These are phyloP conservation scores for Passer domesticus DNA, from an alignment of 2,113 vertebrate species.

Conservation along the genomic window DNA sequence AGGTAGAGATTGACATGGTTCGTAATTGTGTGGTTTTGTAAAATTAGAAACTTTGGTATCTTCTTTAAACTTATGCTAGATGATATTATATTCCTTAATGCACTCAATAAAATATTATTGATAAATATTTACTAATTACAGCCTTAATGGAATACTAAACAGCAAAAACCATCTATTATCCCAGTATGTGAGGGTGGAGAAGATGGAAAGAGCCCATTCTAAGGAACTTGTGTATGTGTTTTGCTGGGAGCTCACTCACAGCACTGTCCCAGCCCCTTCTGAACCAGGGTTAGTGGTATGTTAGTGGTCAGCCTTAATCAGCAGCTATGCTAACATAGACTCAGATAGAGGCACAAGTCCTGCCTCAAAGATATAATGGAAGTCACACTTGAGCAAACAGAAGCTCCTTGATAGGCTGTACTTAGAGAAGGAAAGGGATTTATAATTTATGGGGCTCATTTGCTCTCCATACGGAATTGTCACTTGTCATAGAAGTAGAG, in stretches of 20 bases:
- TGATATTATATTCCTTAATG: not conserved
- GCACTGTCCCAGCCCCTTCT: not conserved
- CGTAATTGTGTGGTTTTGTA: not conserved
- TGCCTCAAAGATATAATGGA: not conserved
- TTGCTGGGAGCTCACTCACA: not conserved
- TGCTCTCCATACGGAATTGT: not conserved
- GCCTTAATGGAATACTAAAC: not conserved
- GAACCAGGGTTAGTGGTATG: not conserved
- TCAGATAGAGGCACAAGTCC: not conserved
- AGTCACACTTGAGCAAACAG: not conserved
- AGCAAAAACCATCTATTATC: not conserved
- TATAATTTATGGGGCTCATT: not conserved
- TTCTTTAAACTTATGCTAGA: not conserved
- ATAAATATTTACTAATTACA: not conserved
- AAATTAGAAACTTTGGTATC: not conserved
- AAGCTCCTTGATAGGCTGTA: not conserved
- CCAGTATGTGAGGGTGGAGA: not conserved
- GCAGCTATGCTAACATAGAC: not conserved
- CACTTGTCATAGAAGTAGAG: not conserved
- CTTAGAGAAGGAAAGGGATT: not conserved
- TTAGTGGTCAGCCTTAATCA: not conserved
- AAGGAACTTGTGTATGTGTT: not conserved
- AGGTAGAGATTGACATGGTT: not conserved
- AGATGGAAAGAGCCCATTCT: not conserved
- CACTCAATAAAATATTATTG: not conserved